Base-by-base conservation (phyloP, 2,888 invertebrate genomes). In the Caenorhabditis angaria region DNA sequence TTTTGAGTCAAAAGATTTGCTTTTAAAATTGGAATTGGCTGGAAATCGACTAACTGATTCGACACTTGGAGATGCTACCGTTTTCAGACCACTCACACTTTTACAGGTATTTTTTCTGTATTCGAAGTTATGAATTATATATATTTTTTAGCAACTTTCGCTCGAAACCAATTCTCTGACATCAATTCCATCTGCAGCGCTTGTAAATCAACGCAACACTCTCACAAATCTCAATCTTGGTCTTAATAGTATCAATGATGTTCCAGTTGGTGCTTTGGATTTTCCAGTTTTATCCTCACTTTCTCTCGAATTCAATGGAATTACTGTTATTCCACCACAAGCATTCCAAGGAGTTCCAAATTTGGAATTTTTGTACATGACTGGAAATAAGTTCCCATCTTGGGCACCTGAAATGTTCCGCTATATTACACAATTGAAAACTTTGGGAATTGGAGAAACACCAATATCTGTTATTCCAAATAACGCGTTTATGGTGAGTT, bases 271-370 rank as follows among this genome's bases (percentile, higher is more conserved):
- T 18, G 85, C 85, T 14, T 76, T 87, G n/a, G 82, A 88, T 65
- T 87, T 88, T 68, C 86, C 86, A 1, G 69, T 76, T 35, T 73
- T 87, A 61, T 80, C 83, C 3, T 88, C 87, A 0, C 78, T 87
- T n/a, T 87, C 86, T 20, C 80, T 87, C 48, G 87, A 88, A 61
- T 87, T 87, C 81, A 87, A 87, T 71, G 84, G 86, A 20, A 85
- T 87, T 55, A 77, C 81, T 8, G 80, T 81, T 29, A 85, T 87
- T 50, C 77, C 82, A 20, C 85, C 87, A 8, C 85, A 87, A 61
- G 84, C 87, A 0, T 85, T 88, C 74, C 74, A 78, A 69, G 82
- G 83, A 2, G 82, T 88, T 18, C 86, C 87, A 5, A 84, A 80
- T 62, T 78, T 87, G 28, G 82, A 85, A 56, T 87, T 85, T 70